phyloP scores from a whole-genome alignment of 2,113 vertebrate genomes.

The Apteryx mantelli region DNA sequence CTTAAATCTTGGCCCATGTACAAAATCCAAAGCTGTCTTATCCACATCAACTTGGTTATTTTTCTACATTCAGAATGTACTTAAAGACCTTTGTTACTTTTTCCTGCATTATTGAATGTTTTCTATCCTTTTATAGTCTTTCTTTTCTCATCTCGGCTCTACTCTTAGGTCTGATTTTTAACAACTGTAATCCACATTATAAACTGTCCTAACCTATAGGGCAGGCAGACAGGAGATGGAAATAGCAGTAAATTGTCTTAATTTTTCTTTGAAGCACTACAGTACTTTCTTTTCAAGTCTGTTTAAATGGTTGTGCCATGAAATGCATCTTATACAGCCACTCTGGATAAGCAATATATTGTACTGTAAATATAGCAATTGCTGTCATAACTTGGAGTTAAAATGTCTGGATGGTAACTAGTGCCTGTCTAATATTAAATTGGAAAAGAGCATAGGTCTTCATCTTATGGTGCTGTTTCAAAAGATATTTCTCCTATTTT shows the following conservation, averaged over 20 bases:
- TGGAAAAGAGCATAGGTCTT: conserved; percentile 34
- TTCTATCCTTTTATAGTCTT: conserved; percentile 62
- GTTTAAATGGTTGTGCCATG: conserved; percentile 43
- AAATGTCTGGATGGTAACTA: conserved; percentile 40
- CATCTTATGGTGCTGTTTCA: conserved; percentile 62
- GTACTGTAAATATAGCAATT: conserved; percentile 62
- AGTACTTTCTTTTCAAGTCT: conserved; percentile 51
- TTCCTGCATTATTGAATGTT: conserved; percentile 38
- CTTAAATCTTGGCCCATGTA: not conserved
- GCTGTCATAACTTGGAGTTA: conserved; percentile 16
- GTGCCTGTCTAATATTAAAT: conserved; percentile 30
- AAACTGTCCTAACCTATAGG: not conserved
- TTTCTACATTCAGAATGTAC: conserved; percentile 49
- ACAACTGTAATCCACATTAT: not conserved
- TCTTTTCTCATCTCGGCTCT: conserved; percentile 19
- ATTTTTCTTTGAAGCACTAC: conserved; percentile 52
- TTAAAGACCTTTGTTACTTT: conserved; percentile 28
- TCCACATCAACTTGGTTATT: conserved; percentile 21
- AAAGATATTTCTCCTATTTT: not conserved
- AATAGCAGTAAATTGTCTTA: conserved; percentile 46
- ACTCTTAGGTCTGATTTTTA: conserved; percentile 39
- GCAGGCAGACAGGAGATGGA: not conserved
- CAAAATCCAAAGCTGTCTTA: conserved; percentile 39
- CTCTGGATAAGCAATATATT: conserved; percentile 64
- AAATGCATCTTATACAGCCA: conserved; percentile 48